Percentiles rank a stretch among this genome's conserved stretches.
phyloP scores from a whole-genome alignment of 2,113 vertebrate genomes.

The Guaruba guarouba region DNA sequence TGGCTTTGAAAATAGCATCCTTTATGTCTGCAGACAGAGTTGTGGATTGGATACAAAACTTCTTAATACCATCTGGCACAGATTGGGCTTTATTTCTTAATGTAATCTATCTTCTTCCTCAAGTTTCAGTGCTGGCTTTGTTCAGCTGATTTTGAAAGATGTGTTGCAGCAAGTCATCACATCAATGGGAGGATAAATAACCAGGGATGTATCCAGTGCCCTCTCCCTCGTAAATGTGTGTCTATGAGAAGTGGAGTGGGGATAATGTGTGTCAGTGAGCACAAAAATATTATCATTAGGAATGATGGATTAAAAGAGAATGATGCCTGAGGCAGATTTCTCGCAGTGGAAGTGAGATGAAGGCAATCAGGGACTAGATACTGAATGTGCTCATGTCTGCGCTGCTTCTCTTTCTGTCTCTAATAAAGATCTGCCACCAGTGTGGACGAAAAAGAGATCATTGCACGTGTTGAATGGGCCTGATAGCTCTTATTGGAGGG shows the following conservation, averaged over 20 bases:
- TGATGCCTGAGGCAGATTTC: not conserved
- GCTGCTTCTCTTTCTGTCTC: not conserved
- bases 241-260: not conserved
- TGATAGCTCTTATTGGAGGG: not conserved
- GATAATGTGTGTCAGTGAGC: not conserved
- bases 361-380: not conserved
- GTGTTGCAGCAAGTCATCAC: not conserved
- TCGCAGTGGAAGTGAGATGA: not conserved
- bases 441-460: accelerated
- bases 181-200: not conserved
- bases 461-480: accelerated
- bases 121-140: not conserved
- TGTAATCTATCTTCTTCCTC: not conserved
- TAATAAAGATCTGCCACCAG: not conserved
- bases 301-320: not conserved
- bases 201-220: not conserved
- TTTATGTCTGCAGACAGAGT: not conserved
- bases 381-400: not conserved
- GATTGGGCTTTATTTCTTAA: slow-evolving; percentile 22
- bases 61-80: not conserved
- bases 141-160: slow-evolving; percentile 31
- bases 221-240: not conserved
- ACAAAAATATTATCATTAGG: not conserved
- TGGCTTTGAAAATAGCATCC: not conserved
- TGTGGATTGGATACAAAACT: not conserved